Evolutionary conservation across 2,888 invertebrate species (phyloP).

Genomic region (Zhuqinia jingwanae): DNA sequence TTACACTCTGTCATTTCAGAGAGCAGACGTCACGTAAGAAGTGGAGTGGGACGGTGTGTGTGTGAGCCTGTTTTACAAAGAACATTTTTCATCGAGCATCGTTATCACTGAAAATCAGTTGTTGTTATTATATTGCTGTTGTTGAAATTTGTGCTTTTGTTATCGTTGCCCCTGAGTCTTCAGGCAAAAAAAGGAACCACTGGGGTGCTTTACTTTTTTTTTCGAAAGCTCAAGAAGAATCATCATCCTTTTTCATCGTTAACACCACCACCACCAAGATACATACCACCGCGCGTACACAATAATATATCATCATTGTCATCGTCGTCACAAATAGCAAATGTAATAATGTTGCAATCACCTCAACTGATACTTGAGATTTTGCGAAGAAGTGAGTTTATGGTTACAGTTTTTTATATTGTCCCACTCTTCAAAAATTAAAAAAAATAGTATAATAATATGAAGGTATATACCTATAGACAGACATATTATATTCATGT

Average conservation of each 20-base stretch:
- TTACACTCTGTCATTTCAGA: slow-evolving; percentile 48
- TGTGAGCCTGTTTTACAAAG: neutral
- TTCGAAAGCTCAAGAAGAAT: slow-evolving; percentile 42
- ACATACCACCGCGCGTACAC: too few relatives aligned
- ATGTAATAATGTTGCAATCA: slow-evolving; percentile 72
- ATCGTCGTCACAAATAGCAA: slow-evolving; percentile 9
- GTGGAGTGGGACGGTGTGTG: slow-evolving; percentile 18
- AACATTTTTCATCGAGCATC: slow-evolving; percentile 9
- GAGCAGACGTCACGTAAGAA: slow-evolving; percentile 32
- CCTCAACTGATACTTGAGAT: slow-evolving; percentile 71
- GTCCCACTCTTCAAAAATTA: slow-evolving; percentile 1
- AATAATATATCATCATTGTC: slow-evolving; percentile 33
- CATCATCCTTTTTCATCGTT: slow-evolving; percentile 23
- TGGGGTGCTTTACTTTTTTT: slow-evolving; percentile 42
- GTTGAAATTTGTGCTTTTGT: neutral
- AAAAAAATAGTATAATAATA: too few relatives aligned
- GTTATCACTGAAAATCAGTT: slow-evolving; percentile 43
- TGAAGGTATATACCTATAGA: too few relatives aligned
- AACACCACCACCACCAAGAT: too few relatives aligned
- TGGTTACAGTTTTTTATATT: slow-evolving; percentile 43
- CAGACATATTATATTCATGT: too few relatives aligned
- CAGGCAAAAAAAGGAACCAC: slow-evolving; percentile 19
- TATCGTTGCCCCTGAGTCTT: slow-evolving; percentile 28
- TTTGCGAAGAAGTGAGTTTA: slow-evolving; percentile 71
- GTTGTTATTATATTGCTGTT: slow-evolving; percentile 40